Percentiles rank a stretch among this genome's conserved stretches.
phyloP scores from a whole-genome alignment of 2,113 vertebrate genomes.

The Scortum barcoo region DNA sequence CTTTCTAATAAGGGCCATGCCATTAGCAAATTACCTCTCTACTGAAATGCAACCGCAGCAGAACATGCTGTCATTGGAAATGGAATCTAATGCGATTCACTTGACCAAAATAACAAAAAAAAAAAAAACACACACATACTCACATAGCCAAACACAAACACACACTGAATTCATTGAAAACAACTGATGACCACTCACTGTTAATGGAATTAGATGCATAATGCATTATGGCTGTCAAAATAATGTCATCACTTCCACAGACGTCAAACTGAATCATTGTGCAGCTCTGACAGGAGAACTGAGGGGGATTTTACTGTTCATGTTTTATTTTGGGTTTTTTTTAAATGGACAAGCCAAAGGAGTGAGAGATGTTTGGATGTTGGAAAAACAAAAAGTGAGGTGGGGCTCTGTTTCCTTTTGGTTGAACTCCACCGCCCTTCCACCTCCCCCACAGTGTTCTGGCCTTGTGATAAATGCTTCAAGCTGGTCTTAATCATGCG shows the following conservation, averaged over 20 bases:
- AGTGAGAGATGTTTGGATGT: constrained; percentile 48
- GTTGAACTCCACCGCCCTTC: constrained; percentile 33
- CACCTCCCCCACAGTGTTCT: constrained; percentile 16
- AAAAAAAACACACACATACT: too few relatives aligned
- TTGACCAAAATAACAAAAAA: constrained; percentile 66
- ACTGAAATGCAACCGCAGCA: constrained; percentile 70
- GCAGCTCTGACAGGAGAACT: constrained; percentile 26
- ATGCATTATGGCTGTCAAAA: constrained; percentile 60
- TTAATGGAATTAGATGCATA: constrained; percentile 66
- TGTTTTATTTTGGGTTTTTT: too few relatives aligned
- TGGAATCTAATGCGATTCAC: constrained; percentile 73
- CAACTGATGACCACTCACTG: constrained; percentile 54
- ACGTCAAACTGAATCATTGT: constrained; percentile 21
- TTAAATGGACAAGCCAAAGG: constrained; percentile 36
- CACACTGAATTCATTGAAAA: constrained; percentile 61
- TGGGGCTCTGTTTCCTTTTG: constrained; percentile 49
- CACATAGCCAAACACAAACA: not conserved
- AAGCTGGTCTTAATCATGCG: constrained; percentile 81
- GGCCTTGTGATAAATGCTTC: constrained; percentile 74
- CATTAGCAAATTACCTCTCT: constrained; percentile 83
- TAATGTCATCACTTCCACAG: constrained; percentile 54
- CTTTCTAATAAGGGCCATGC: constrained; percentile 79
- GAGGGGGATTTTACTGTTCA: constrained; percentile 26
- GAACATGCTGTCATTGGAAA: constrained; percentile 70
- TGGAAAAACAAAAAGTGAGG: constrained; percentile 46